Evolutionary conservation across 2,113 vertebrate species (phyloP).

Genomic region (Macroglossus sobrinus): DNA sequence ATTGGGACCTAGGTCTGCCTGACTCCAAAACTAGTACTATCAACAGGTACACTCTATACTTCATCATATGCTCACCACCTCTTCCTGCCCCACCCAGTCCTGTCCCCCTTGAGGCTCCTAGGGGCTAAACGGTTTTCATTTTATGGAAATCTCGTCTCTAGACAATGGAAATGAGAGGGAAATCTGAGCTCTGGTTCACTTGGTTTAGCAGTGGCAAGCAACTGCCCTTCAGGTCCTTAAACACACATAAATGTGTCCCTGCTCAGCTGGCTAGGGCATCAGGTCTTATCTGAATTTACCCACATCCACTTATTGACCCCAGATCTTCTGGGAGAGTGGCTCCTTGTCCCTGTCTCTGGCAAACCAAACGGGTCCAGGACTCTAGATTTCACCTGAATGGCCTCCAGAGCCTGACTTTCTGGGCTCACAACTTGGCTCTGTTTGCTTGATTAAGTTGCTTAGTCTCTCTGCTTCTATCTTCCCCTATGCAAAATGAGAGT

Average conservation of each 20-base stretch:
- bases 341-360: neutral
- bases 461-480: neutral
- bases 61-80: neutral
- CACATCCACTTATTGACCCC: neutral
- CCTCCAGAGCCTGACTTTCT: neutral
- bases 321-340: neutral
- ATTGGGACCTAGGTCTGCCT: neutral
- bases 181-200: neutral
- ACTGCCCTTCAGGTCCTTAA: neutral
- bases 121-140: neutral
- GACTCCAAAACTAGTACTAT: neutral
- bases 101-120: neutral
- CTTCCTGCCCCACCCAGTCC: neutral
- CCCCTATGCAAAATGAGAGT: neutral
- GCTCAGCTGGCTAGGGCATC: neutral
- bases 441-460: neutral
- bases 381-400: neutral
- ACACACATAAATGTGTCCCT: neutral
- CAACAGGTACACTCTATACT: neutral
- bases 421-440: neutral
- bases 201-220: neutral
- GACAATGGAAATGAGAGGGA: neutral
- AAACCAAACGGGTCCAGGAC: neutral
- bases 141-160: neutral
- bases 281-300: accelerated